Percentiles rank a stretch among this genome's conserved stretches.
Evolutionary conservation across 1,140 invertebrate genomes (phyloP).

Genomic region (Zaprionus ghesquierei): DNA sequence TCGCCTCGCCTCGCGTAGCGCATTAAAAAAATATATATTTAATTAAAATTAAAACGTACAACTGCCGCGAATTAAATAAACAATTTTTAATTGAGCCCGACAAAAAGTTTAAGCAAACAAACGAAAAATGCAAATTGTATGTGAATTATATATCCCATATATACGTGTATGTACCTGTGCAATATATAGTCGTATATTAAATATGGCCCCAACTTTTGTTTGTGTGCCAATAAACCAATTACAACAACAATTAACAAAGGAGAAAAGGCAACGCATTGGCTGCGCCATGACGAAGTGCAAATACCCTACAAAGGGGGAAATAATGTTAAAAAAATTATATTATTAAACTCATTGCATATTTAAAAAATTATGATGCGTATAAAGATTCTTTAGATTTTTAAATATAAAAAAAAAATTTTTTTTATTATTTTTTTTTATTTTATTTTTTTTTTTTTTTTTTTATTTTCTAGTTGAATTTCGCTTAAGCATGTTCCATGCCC

Average conservation of each 20-base stretch:
- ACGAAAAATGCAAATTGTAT: slow-evolving; percentile 41
- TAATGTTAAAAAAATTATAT: too few relatives aligned
- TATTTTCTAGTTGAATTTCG: too few relatives aligned
- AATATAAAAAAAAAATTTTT: too few relatives aligned
- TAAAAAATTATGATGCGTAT: too few relatives aligned
- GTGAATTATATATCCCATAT: slow-evolving; percentile 16
- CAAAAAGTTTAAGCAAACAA: slow-evolving; percentile 72
- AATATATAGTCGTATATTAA: slow-evolving; percentile 27
- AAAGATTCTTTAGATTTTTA: too few relatives aligned
- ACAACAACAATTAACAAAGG: slow-evolving; percentile 46
- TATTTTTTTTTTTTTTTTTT: neutral
- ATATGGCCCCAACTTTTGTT: slow-evolving; percentile 53
- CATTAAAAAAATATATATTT: slow-evolving; percentile 66
- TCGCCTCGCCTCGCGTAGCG: neutral
- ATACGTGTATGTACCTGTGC: slow-evolving; percentile 1
- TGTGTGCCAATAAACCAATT: slow-evolving; percentile 72
- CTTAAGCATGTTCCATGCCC: too few relatives aligned
- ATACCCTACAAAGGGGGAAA: neutral
- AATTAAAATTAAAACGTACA: slow-evolving; percentile 74
- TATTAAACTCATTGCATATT: too few relatives aligned
- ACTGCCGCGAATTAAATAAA: slow-evolving; percentile 77
- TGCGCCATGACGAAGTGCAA: neutral
- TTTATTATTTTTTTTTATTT: too few relatives aligned
- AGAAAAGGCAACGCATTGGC: neutral
- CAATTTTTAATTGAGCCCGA: slow-evolving; percentile 74